Conservation (phyloP, 2,797 vertebrate genomes). For the Coccyzus lansbergi region DNA sequence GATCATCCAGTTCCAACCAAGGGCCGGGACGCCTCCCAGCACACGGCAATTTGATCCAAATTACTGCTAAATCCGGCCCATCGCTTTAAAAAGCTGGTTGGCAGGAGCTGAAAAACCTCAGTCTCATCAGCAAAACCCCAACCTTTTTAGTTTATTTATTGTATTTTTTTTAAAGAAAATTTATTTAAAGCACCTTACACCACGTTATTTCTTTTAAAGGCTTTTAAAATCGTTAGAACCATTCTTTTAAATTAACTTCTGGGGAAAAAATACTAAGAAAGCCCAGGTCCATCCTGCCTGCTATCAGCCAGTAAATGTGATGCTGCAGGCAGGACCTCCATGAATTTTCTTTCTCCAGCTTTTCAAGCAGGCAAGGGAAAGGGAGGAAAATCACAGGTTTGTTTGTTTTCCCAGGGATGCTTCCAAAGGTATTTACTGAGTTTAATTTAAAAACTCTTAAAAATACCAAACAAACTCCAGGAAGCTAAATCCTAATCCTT, state of each 20-base stretch:
- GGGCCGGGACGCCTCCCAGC: too few species aligned
- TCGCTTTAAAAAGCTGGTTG: too few species aligned
- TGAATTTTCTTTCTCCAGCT: background rate
- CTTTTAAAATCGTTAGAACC: background rate
- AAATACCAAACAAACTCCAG: background rate
- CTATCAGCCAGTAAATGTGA: accelerated
- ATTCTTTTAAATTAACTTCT: background rate
- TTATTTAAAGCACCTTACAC: too few species aligned
- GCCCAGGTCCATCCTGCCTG: background rate
- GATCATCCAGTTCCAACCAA: too few species aligned
- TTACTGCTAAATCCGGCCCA: too few species aligned
- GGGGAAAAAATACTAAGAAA: too few species aligned
- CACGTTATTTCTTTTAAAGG: background rate
- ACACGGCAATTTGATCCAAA: too few species aligned
- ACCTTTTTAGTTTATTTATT: too few species aligned
- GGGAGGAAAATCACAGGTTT: background rate
- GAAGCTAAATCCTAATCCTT: background rate
- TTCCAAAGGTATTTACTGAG: background rate
- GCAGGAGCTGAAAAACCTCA: too few species aligned
- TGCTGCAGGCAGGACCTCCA: background rate
- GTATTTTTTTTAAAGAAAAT: too few species aligned
- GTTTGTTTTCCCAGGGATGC: background rate
- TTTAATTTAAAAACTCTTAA: background rate
- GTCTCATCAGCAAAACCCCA: too few species aligned
- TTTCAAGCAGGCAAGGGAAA: background rate